These are phyloP conservation scores for Baryphthengus martii DNA, from an alignment of 2,113 vertebrate species.

Conservation along the genomic window DNA sequence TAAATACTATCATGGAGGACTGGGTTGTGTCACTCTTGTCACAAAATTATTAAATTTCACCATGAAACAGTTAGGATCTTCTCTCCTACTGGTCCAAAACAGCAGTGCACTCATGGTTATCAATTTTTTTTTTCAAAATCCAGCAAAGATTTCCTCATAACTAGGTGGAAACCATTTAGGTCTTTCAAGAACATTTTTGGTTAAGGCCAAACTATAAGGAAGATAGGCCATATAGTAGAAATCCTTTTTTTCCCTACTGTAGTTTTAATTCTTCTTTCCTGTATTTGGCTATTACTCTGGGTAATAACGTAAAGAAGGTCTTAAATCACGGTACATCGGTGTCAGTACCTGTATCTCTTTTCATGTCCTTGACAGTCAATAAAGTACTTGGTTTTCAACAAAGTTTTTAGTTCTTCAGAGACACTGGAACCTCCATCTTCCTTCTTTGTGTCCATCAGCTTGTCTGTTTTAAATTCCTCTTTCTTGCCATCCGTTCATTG, in stretches of 20 bases:
- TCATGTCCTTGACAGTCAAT: not conserved
- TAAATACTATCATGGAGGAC: not conserved
- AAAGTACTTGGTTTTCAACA: not conserved
- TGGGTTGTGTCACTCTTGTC: not conserved
- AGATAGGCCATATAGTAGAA: not conserved
- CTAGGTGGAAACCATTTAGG: not conserved
- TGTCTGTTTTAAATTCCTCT: not conserved
- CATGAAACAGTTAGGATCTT: not conserved
- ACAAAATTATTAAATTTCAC: not conserved
- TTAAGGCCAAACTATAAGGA: not conserved
- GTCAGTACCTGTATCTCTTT: not conserved
- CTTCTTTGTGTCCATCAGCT: not conserved
- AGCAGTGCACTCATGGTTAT: not conserved
- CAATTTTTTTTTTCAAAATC: not conserved
- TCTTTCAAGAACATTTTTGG: not conserved
- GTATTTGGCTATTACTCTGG: not conserved
- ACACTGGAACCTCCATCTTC: not conserved
- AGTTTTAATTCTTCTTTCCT: not conserved
- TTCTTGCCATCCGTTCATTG: not conserved
- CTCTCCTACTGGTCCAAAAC: not conserved
- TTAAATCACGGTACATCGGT: not conserved
- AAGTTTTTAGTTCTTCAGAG: not conserved
- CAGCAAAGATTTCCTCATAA: not conserved
- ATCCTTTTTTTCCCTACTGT: not conserved
- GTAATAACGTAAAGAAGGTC: not conserved